Conservation (phyloP, 2,113 vertebrate species). For the Malurus cyaneus region DNA sequence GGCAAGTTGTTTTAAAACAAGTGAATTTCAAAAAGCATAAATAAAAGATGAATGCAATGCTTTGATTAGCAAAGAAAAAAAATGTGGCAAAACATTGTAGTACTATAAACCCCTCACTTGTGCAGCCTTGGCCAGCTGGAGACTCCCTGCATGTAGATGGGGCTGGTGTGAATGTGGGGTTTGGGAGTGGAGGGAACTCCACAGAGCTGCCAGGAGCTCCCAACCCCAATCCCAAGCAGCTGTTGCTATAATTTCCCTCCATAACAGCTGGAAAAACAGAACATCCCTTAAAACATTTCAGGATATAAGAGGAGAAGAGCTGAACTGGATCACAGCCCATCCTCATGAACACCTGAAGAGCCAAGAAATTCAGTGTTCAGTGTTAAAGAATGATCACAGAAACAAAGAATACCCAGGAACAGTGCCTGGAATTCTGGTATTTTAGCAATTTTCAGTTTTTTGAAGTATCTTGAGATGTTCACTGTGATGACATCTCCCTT, state of each 20-base stretch:
- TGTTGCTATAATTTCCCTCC: neutral
- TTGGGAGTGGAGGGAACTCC: neutral
- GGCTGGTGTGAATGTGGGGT: neutral
- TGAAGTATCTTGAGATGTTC: neutral
- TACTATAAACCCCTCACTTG: neutral
- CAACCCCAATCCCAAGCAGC: slow-evolving; percentile 1
- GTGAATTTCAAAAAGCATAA: neutral
- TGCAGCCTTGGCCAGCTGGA: neutral
- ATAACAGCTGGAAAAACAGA: neutral
- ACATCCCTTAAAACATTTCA: neutral
- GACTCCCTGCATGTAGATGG: neutral
- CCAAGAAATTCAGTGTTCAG: neutral
- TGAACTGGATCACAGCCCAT: neutral
- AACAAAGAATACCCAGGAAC: neutral
- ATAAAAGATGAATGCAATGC: neutral
- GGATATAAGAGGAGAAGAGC: neutral
- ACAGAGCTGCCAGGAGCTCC: neutral
- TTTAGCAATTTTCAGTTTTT: neutral
- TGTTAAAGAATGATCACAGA: neutral
- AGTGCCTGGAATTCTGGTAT: rapidly evolving
- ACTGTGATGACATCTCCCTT: neutral
- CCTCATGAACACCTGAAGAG: neutral
- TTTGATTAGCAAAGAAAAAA: neutral
- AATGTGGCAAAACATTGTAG: neutral
- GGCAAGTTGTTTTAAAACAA: neutral